A percentile compares a stretch with the other conserved stretches of the same genome.
Evolutionary conservation across 2,797 vertebrate genomes (phyloP).

Genomic region (Sebastes kiyomatsui): DNA sequence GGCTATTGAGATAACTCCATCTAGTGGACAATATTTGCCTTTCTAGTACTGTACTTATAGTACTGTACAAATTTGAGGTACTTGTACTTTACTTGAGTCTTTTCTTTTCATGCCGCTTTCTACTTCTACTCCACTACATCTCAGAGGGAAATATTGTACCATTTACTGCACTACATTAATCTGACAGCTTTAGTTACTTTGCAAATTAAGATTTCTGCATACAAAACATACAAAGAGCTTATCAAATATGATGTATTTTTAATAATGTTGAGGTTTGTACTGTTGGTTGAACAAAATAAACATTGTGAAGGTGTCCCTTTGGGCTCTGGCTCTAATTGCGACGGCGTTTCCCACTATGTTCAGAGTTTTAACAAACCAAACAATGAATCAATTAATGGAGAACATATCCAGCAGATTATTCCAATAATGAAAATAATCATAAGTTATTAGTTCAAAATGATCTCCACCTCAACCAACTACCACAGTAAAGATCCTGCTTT

Average conservation of each 20-base stretch:
- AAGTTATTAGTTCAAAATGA: not conserved
- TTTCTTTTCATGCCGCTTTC: not conserved
- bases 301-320: not conserved
- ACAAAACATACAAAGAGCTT: not conserved
- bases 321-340: not conserved
- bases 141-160: not conserved
- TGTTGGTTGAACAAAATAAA: not conserved
- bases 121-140: not conserved
- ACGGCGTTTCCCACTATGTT: not conserved
- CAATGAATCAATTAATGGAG: not conserved
- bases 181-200: not conserved
- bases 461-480: not conserved
- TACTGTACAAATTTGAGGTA: not conserved
- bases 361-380: not conserved
- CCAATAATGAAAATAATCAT: not conserved
- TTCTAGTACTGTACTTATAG: not conserved
- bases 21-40: conserved; percentile 27
- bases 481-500: not conserved
- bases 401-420: not conserved
- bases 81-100: not conserved
- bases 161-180: not conserved
- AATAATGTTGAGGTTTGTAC: not conserved
- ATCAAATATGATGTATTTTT: not conserved
- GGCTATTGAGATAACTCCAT: conserved; percentile 11
- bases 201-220: not conserved